Evolutionary conservation across 1,140 invertebrate genomes (phyloP).

Genomic region (Drosophila miranda): DNA sequence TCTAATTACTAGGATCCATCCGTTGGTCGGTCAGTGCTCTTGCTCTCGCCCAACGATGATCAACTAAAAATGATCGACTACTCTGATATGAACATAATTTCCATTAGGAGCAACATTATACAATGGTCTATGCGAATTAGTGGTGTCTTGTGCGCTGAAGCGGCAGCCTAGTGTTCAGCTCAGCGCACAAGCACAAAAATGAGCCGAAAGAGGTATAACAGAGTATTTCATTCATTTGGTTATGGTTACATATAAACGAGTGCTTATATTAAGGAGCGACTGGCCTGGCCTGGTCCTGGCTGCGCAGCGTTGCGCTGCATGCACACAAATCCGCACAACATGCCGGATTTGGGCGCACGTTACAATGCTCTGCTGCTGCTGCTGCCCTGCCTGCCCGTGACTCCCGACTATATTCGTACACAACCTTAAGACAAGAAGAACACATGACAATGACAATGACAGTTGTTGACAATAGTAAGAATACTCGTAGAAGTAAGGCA

Average conservation of each 20-base stretch:
- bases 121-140: constrained; percentile 44
- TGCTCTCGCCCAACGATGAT: constrained; percentile 41
- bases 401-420: constrained; percentile 15
- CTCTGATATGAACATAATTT: constrained; percentile 65
- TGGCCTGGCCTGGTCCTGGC: constrained; percentile 40
- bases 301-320: constrained; percentile 39
- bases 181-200: constrained; percentile 14
- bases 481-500: constrained; percentile 25
- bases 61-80: constrained; percentile 17
- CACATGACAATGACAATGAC: constrained; percentile 18
- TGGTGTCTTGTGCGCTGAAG: constrained; percentile 21
- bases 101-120: constrained; percentile 17
- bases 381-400: constrained; percentile 52
- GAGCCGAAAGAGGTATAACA: constrained; percentile 46
- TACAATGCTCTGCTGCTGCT: constrained; percentile 58
- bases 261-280: constrained; percentile 68
- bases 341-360: constrained; percentile 71
- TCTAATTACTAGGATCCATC: constrained; percentile 55
- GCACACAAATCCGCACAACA: constrained; percentile 73
- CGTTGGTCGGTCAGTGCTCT: constrained; percentile 15
- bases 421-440: constrained; percentile 41
- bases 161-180: constrained; percentile 3
- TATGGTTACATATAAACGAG: constrained; percentile 70
- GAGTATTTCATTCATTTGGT: constrained; percentile 40
- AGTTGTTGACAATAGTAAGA: constrained; percentile 40